phyloP scores from a whole-genome alignment of 2,888 invertebrate species.

The Oxytorus armatus region DNA sequence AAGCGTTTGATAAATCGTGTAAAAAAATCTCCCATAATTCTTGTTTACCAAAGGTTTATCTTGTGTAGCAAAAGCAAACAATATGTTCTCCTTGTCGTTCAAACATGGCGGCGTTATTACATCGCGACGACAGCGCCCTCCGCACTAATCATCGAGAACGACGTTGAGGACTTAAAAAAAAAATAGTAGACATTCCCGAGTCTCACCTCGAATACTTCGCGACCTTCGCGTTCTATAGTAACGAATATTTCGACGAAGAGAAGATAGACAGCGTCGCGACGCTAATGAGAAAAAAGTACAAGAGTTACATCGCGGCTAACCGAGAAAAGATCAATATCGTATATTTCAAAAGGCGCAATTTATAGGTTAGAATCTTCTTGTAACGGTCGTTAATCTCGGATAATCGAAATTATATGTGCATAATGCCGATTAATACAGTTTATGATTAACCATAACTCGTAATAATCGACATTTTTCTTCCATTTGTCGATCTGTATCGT shows the following conservation, averaged over 20 bases:
- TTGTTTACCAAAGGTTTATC: constrained; percentile 26
- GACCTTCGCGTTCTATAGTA: constrained; percentile 34
- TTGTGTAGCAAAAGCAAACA: constrained; percentile 26
- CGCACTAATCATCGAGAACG: not conserved
- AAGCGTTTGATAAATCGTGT: not conserved
- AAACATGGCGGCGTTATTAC: constrained; percentile 10
- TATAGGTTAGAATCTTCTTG: not conserved
- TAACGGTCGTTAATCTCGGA: no score
- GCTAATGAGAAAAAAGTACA: constrained; percentile 33
- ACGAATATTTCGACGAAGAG: constrained; percentile 34
- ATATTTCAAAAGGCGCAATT: no score
- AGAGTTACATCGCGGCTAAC: not conserved
- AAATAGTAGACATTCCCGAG: not conserved
- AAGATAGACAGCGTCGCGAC: constrained; percentile 19
- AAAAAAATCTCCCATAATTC: not conserved
- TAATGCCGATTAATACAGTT: not conserved
- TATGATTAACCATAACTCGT: constrained; percentile 29
- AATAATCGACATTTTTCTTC: constrained; percentile 7
- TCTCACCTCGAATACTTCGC: constrained; percentile 1
- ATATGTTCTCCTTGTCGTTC: not conserved
- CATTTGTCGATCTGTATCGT: constrained; percentile 24
- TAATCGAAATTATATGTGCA: no score
- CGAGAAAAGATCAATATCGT: not conserved
- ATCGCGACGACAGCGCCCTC: not conserved
- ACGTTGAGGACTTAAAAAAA: not conserved